Evolutionary conservation across 2,888 invertebrate species (phyloP).

Genomic region (Apamea anceps): DNA sequence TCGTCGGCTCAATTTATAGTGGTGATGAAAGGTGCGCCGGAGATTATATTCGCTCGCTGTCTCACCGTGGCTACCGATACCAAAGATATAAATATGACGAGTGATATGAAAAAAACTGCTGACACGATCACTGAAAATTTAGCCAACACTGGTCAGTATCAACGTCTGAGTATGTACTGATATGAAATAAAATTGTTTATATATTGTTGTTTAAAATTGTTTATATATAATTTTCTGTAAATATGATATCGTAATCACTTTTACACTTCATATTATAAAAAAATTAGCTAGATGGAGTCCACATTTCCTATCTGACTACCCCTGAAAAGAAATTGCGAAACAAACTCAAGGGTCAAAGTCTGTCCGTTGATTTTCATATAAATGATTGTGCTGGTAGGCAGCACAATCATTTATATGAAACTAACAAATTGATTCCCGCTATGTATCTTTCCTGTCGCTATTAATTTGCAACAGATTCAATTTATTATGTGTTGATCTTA

Average conservation of each 20-base stretch:
- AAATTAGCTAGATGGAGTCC: too few relatives aligned
- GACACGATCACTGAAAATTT: slow-evolving; percentile 78
- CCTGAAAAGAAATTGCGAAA: background rate
- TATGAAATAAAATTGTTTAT: background rate
- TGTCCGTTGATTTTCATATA: background rate
- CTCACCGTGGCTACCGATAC: slow-evolving; percentile 94
- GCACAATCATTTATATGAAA: too few relatives aligned
- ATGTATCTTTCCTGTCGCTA: slow-evolving; percentile 30
- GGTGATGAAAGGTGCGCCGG: slow-evolving; percentile 99
- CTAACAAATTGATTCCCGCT: slow-evolving; percentile 27
- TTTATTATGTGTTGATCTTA: slow-evolving; percentile 21
- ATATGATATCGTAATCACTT: background rate
- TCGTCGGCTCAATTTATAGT: slow-evolving; percentile 94
- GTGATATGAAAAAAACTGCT: slow-evolving; percentile 73
- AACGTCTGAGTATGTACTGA: background rate
- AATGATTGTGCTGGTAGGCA: slow-evolving; percentile 6
- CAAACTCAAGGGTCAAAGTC: background rate
- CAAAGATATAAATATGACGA: slow-evolving; percentile 90
- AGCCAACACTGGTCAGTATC: slow-evolving; percentile 81
- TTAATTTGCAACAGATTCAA: slow-evolving; percentile 27
- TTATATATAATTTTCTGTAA: too few relatives aligned
- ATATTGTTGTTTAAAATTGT: too few relatives aligned
- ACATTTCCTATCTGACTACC: background rate
- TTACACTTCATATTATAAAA: background rate
- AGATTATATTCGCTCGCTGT: slow-evolving; percentile 96